Percentiles rank a stretch among this genome's conserved stretches.
Conservation (phyloP, 2,797 vertebrate species). For the Propithecus deckenii region DNA sequence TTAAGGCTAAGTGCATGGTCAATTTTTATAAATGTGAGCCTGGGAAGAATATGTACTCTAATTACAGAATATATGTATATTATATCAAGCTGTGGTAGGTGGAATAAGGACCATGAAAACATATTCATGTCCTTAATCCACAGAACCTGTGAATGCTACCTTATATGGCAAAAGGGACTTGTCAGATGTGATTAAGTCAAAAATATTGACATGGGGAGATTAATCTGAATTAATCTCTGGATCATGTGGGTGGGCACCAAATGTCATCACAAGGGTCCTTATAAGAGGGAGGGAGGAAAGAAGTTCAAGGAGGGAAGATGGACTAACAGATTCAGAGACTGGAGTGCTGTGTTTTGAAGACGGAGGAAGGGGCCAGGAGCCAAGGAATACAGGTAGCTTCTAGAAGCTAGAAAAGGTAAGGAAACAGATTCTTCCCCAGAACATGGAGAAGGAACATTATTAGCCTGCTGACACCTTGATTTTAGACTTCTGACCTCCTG, state of each 20-base stretch:
- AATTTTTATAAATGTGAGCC: not conserved
- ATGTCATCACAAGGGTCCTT: not conserved
- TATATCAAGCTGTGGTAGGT: not conserved
- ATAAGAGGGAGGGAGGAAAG: not conserved
- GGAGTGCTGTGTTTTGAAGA: not conserved
- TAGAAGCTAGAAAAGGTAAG: slow-evolving; percentile 13
- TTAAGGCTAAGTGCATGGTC: not conserved
- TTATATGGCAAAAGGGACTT: not conserved
- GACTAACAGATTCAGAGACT: not conserved
- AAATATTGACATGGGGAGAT: not conserved
- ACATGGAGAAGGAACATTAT: not conserved
- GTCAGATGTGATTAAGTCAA: not conserved
- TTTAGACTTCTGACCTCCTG: not conserved
- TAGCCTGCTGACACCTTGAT: not conserved
- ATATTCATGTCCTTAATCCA: not conserved
- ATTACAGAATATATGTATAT: not conserved
- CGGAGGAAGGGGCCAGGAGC: not conserved
- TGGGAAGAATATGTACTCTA: not conserved
- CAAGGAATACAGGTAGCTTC: not conserved
- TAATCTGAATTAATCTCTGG: not conserved
- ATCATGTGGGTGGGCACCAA: not conserved
- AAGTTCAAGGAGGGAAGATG: not conserved
- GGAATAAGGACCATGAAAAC: not conserved
- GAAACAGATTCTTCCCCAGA: not conserved
- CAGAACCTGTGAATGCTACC: not conserved